Evolutionary conservation across 2,113 vertebrate species (phyloP).

Genomic region (Hiodon alosoides): DNA sequence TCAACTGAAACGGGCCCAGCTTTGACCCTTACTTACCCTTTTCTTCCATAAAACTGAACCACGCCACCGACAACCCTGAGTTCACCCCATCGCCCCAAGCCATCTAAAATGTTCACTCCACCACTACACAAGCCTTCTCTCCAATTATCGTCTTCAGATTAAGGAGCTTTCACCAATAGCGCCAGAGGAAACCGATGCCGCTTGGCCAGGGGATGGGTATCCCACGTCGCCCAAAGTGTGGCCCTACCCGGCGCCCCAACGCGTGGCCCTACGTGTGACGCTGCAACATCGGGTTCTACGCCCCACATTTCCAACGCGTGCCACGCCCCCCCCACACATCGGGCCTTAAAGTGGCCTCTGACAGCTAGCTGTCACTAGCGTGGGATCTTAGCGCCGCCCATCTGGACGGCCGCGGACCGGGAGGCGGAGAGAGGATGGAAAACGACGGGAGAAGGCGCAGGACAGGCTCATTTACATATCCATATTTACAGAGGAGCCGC

Average conservation of each 20-base stretch:
- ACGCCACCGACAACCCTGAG: constrained; percentile 51
- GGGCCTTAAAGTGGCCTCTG: constrained; percentile 16
- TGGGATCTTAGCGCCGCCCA: constrained; percentile 31
- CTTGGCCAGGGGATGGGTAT: constrained; percentile 37
- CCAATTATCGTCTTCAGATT: constrained; percentile 67
- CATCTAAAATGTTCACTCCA: constrained; percentile 59
- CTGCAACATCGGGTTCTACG: too few relatives aligned
- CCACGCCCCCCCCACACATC: constrained; percentile 18
- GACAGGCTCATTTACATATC: too few relatives aligned
- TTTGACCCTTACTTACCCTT: constrained; percentile 16
- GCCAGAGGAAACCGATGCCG: constrained; percentile 46
- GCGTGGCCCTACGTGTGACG: too few relatives aligned
- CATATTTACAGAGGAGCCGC: too few relatives aligned
- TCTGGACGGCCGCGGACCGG: constrained; percentile 31
- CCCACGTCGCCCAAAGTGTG: too few relatives aligned
- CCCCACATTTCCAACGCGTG: too few relatives aligned
- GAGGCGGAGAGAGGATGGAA: too few relatives aligned
- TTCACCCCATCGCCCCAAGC: constrained; percentile 46
- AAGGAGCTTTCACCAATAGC: constrained; percentile 57
- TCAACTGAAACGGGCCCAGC: too few relatives aligned
- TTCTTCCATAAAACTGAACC: constrained; percentile 38
- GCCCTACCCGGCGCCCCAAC: too few relatives aligned
- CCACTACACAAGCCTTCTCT: constrained; percentile 58
- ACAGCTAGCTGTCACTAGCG: constrained; percentile 25
- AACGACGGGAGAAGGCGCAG: too few relatives aligned